Evolutionary conservation across 2,888 invertebrate genomes (phyloP).

Genomic region (Fabriciana adippe): DNA sequence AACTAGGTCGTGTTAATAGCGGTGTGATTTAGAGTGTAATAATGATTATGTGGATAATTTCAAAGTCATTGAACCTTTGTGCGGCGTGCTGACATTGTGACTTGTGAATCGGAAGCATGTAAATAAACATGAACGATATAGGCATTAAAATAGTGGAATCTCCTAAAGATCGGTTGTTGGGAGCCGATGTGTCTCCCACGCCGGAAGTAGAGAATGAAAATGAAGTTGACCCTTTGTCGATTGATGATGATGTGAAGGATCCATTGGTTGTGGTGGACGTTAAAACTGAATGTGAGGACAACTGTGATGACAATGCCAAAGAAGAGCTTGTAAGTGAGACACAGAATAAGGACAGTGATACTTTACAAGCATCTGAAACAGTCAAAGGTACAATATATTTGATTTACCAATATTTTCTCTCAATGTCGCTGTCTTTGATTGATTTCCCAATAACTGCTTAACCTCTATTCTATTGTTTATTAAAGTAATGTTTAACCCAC

Average conservation of each 20-base stretch:
- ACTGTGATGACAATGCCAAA: slow-evolving; percentile 80
- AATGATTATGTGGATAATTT: slow-evolving; percentile 62
- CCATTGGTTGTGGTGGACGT: slow-evolving; percentile 45
- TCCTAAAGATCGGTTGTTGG: slow-evolving; percentile 62
- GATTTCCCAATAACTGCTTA: too few species aligned
- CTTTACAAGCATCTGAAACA: slow-evolving; percentile 36
- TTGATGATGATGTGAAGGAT: slow-evolving; percentile 60
- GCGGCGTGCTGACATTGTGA: slow-evolving; percentile 75
- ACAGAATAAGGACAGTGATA: slow-evolving; percentile 52
- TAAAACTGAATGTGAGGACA: slow-evolving; percentile 51
- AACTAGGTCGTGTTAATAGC: slow-evolving; percentile 25
- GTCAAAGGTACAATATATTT: slow-evolving; percentile 40
- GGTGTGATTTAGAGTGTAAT: slow-evolving; percentile 43
- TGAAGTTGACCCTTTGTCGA: slow-evolving; percentile 71
- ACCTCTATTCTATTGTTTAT: too few species aligned
- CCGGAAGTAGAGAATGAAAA: slow-evolving; percentile 56
- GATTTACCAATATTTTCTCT: too few species aligned
- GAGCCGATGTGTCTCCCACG: slow-evolving; percentile 56
- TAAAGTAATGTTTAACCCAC: too few species aligned
- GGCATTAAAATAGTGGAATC: slow-evolving; percentile 75
- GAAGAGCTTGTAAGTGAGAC: slow-evolving; percentile 62
- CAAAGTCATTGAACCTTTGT: slow-evolving; percentile 68
- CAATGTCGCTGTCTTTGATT: too few species aligned
- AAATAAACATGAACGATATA: slow-evolving; percentile 82
- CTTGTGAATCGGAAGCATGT: slow-evolving; percentile 75